Conservation (phyloP, 1,140 invertebrate genomes). For the Micrasema longulum region DNA sequence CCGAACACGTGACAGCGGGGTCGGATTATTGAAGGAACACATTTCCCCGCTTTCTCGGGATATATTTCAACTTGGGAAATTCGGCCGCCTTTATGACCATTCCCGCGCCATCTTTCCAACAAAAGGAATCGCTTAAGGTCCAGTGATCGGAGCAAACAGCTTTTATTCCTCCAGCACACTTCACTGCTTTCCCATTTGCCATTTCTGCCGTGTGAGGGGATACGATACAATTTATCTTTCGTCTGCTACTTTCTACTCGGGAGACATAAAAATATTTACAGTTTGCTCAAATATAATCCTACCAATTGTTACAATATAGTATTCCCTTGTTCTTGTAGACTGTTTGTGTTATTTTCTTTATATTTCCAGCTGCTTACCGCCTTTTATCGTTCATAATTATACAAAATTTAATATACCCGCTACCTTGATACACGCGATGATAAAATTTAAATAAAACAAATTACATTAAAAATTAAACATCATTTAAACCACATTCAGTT, state of each 20-base stretch:
- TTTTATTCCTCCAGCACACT: slow-evolving; percentile 34
- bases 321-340: background rate
- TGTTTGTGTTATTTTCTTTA: too few species aligned
- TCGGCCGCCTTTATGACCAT: slow-evolving; percentile 28
- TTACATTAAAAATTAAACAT: too few species aligned
- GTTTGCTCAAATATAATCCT: slow-evolving; percentile 11
- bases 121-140: slow-evolving; percentile 38
- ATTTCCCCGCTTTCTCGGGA: slow-evolving; percentile 6
- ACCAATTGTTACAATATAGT: background rate
- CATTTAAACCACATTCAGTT: too few species aligned
- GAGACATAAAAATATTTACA: slow-evolving; percentile 32
- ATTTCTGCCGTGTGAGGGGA: slow-evolving; percentile 38
- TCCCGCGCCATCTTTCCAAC: slow-evolving; percentile 23
- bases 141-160: slow-evolving; percentile 31
- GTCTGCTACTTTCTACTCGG: background rate
- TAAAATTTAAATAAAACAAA: too few species aligned
- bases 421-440: too few species aligned
- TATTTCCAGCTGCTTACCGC: too few species aligned
- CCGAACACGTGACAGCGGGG: too few species aligned
- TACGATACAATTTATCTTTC: slow-evolving; percentile 27
- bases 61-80: slow-evolving; percentile 36
- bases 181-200: slow-evolving; percentile 32
- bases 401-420: too few species aligned
- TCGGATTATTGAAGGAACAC: slow-evolving; percentile 1
- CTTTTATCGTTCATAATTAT: too few species aligned